Evolutionary conservation across 2,797 vertebrate species (phyloP).

Genomic region (Onychomys arenicola): DNA sequence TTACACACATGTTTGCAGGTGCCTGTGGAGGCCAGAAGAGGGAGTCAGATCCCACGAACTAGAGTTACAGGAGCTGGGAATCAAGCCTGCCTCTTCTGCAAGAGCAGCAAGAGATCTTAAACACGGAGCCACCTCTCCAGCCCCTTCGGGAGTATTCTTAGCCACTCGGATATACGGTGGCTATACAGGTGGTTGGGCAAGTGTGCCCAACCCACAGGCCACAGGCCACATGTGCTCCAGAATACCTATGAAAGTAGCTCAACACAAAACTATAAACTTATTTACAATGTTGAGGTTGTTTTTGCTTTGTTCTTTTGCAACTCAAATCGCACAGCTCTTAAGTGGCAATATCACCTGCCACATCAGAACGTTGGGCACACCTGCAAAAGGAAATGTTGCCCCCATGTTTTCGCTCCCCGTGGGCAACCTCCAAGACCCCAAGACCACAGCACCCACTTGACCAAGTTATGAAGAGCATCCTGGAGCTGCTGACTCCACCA

Average conservation of each 20-base stretch:
- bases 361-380: neutral
- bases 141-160: neutral
- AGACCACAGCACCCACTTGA: neutral
- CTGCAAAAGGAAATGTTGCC: neutral
- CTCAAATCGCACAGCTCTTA: neutral
- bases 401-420: neutral
- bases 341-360: neutral
- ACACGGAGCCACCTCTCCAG: too few species aligned
- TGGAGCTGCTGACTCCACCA: neutral
- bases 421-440: neutral
- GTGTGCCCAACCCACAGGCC: neutral
- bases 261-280: neutral
- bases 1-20: neutral
- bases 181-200: rapidly evolving
- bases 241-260: neutral
- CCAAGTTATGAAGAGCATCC: neutral
- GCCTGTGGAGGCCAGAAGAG: neutral
- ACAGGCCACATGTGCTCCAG: too few species aligned
- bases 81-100: neutral
- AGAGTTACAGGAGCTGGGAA: neutral
- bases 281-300: neutral
- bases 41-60: neutral
- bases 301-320: neutral
- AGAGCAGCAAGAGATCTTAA: neutral
- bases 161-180: rapidly evolving